Conservation (phyloP, 2,797 vertebrate genomes). For the Poecilia wingei region DNA sequence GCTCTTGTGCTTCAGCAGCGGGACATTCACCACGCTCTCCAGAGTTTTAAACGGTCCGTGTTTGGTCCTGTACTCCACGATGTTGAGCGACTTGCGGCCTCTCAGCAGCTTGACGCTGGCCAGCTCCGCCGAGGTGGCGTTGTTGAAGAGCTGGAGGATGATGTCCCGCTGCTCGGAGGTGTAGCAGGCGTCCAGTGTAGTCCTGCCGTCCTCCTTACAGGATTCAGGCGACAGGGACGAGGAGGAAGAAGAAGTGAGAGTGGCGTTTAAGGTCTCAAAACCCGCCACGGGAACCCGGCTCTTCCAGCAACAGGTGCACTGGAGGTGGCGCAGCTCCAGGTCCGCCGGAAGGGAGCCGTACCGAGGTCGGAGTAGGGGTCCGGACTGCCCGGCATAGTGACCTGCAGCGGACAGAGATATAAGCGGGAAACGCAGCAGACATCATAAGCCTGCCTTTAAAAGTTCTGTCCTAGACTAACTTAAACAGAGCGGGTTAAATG, state of each 20-base stretch:
- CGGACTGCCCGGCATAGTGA: conserved; percentile 46
- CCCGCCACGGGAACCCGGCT: conserved; percentile 64
- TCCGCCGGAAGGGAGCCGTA: conserved; percentile 48
- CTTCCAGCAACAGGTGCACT: conserved; percentile 79
- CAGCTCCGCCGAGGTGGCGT: conserved; percentile 74
- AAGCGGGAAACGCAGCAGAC: not conserved
- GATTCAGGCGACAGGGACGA: conserved; percentile 18
- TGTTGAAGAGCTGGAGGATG: conserved; percentile 82
- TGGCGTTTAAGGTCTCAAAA: conserved; percentile 49
- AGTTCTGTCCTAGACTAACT: not conserved
- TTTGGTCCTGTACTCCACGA: conserved; percentile 77
- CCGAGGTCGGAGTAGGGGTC: conserved; percentile 60
- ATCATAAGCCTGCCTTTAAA: not conserved
- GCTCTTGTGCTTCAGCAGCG: conserved; percentile 82
- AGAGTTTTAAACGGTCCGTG: conserved; percentile 80
- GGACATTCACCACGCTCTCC: conserved; percentile 77
- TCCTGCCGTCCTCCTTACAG: conserved; percentile 43
- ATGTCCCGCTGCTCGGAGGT: conserved; percentile 76
- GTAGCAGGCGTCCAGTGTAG: conserved; percentile 78
- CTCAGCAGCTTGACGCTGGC: conserved; percentile 70
- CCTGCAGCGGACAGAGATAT: conserved; percentile 46
- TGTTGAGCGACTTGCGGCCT: conserved; percentile 76
- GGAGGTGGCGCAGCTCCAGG: conserved; percentile 74
- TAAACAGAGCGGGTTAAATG: not conserved
- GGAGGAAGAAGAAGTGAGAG: conserved; percentile 15